A percentile compares a stretch with the other conserved stretches of the same genome.
These are phyloP conservation scores for Chloropsis cyanopogon DNA, from an alignment of 2,113 vertebrate genomes.

Conservation along the genomic window DNA sequence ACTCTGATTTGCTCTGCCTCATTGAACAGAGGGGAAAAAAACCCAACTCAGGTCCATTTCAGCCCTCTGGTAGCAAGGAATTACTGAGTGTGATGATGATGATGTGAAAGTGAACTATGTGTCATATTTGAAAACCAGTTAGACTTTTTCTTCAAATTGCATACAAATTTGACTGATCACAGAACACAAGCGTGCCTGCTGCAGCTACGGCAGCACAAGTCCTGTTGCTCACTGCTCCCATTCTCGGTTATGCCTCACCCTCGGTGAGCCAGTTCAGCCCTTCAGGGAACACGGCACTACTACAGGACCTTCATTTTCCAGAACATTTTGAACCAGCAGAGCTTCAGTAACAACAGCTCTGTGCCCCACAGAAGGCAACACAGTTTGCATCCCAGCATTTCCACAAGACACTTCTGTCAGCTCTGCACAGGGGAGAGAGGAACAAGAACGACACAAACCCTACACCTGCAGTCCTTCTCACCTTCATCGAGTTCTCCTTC, in stretches of 20 bases:
- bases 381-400: neutral
- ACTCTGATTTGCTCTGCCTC: neutral
- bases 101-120: neutral
- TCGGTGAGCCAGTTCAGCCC: neutral
- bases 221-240: neutral
- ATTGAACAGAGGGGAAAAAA: neutral
- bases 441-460: neutral
- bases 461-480: neutral
- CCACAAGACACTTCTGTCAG: neutral
- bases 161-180: neutral
- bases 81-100: neutral
- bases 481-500: slow-evolving; percentile 97
- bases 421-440: neutral
- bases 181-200: neutral
- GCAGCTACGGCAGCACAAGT: neutral
- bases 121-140: neutral
- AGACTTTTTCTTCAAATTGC: neutral
- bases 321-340: neutral
- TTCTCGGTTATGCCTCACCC: neutral
- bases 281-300: neutral
- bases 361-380: fast-evolving
- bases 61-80: neutral
- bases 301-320: neutral
- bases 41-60: neutral
- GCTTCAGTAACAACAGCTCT: neutral